A percentile compares a stretch with the other conserved stretches of the same genome.
Conservation (phyloP, 1,140 invertebrate genomes). For the Papilio glaucus region DNA sequence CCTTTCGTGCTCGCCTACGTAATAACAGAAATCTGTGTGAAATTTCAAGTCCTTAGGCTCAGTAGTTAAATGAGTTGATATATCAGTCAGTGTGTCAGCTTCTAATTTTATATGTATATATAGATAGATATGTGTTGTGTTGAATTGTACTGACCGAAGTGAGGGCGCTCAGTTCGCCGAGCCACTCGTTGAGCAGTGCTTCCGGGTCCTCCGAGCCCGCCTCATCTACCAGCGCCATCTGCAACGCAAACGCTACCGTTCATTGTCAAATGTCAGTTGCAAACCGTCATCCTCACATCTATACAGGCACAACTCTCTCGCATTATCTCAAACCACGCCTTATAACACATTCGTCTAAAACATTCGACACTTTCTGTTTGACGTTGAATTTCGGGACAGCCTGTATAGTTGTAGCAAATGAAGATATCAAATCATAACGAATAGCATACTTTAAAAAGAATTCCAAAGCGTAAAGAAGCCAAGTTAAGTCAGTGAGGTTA, state of each 20-base stretch:
- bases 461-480: neutral
- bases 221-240: conserved; percentile 77
- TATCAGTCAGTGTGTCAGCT: no score
- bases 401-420: neutral
- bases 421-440: neutral
- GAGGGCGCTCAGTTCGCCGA: conserved; percentile 84
- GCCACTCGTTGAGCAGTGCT: conserved; percentile 84
- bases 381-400: neutral
- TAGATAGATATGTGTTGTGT: no score
- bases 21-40: no score
- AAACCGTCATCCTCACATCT: no score
- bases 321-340: no score
- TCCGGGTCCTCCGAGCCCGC: conserved; percentile 79
- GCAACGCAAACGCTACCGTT: conserved; percentile 30
- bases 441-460: neutral
- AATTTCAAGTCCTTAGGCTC: no score
- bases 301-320: no score
- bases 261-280: neutral
- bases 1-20: no score
- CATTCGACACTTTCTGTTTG: no score
- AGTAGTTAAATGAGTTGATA: no score
- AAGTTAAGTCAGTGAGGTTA: neutral
- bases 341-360: no score
- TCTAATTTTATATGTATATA: no score
- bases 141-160: conserved; percentile 79